These are phyloP conservation scores for Hirtodrosophila confusa DNA, from an alignment of 2,888 invertebrate genomes.

Conservation along the genomic window DNA sequence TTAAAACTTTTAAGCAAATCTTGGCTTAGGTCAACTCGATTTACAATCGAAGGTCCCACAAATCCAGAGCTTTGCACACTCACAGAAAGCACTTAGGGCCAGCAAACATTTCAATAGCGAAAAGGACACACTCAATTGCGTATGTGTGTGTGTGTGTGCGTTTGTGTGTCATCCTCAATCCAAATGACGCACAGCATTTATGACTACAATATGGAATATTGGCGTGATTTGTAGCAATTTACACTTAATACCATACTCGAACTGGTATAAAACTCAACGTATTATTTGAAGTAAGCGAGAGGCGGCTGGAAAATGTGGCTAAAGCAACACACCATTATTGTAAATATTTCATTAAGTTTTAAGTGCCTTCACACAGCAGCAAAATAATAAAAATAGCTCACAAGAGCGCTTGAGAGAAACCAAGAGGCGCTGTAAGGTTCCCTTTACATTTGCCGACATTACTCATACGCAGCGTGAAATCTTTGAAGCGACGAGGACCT, in stretches of 20 bases:
- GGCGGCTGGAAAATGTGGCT: conserved; percentile 39
- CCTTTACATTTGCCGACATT: conserved; percentile 47
- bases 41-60: conserved; percentile 33
- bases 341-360: conserved; percentile 79
- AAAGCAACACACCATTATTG: conserved; percentile 59
- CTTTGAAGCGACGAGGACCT: conserved; percentile 39
- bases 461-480: conserved; percentile 73
- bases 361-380: conserved; percentile 63
- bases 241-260: conserved; percentile 45
- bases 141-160: conserved; percentile 2
- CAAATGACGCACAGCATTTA: conserved; percentile 48
- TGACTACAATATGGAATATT: conserved; percentile 54
- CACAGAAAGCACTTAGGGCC: conserved; percentile 32
- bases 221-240: conserved; percentile 74
- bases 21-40: conserved; percentile 44
- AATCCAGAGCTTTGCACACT: conserved; percentile 32
- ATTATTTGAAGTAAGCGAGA: conserved; percentile 15
- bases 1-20: conserved; percentile 27
- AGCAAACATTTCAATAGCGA: conserved; percentile 40
- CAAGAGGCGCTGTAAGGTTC: background rate
- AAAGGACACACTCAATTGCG: conserved; percentile 3
- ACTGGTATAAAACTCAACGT: conserved; percentile 1
- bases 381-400: conserved; percentile 64
- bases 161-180: conserved; percentile 7
- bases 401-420: background rate